Conservation (phyloP, 2,113 vertebrate species). For the Anolis sagrei region DNA sequence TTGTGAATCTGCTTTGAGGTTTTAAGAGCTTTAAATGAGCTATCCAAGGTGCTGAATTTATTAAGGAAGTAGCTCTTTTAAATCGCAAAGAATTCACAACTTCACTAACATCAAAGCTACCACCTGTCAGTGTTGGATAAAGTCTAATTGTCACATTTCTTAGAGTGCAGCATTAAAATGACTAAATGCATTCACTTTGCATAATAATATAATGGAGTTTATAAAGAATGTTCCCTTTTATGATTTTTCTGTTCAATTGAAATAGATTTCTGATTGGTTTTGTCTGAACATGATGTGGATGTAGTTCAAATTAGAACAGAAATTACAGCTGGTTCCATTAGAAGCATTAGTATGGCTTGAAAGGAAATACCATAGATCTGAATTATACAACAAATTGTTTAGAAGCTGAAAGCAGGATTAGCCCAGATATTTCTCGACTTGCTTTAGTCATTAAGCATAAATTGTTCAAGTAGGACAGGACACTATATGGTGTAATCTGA, state of each 20-base stretch:
- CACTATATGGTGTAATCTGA: constrained; percentile 8
- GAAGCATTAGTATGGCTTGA: constrained; percentile 4
- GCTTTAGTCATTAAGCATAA: constrained; percentile 7
- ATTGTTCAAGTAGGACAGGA: constrained; percentile 1
- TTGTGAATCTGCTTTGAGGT: too few relatives aligned
- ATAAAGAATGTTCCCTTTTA: background rate
- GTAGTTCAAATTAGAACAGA: background rate
- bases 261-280: background rate
- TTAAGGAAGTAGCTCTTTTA: too few relatives aligned
- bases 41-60: too few relatives aligned
- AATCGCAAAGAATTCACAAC: too few relatives aligned
- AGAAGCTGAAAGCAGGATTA: constrained; percentile 25
- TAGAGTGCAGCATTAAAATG: background rate
- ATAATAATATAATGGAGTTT: background rate
- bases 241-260: background rate
- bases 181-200: background rate
- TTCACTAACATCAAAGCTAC: too few relatives aligned
- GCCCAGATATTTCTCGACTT: constrained; percentile 2
- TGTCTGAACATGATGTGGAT: background rate
- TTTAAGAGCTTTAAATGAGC: too few relatives aligned
- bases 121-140: too few relatives aligned
- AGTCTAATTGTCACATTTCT: background rate
- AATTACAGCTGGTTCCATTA: constrained; percentile 17
- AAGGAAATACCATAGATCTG: constrained; percentile 13
- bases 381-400: constrained; percentile 24